Percentiles rank a stretch among this genome's conserved stretches.
Evolutionary conservation across 1,140 invertebrate species (phyloP).

Genomic region (Ptiloglossa arizonensis): DNA sequence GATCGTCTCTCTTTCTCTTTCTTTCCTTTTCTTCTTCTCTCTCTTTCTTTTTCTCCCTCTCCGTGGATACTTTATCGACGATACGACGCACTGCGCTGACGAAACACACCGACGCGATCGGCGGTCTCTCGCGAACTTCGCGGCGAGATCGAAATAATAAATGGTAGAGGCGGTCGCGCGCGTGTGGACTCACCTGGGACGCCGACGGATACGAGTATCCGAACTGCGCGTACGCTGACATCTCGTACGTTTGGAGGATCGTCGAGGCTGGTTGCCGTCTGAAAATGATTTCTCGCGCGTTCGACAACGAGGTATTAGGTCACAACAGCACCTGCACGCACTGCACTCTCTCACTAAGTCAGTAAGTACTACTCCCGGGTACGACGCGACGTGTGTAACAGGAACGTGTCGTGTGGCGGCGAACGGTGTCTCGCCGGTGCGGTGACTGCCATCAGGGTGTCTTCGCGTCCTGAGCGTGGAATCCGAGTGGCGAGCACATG

Average conservation of each 20-base stretch:
- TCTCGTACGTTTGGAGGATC: constrained; percentile 68
- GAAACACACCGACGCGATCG: too few species aligned
- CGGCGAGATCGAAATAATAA: too few species aligned
- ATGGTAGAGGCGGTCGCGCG: too few species aligned
- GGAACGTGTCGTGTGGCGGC: background rate
- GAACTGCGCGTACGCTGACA: constrained; percentile 92
- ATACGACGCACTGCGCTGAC: background rate
- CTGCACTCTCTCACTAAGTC: constrained; percentile 59
- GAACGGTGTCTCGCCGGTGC: constrained; percentile 18
- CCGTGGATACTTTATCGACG: background rate
- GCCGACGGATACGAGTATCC: constrained; percentile 91
- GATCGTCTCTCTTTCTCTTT: background rate
- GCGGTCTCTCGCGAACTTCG: too few species aligned
- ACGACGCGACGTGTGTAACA: background rate
- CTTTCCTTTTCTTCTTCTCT: too few species aligned
- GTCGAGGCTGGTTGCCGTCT: constrained; percentile 12
- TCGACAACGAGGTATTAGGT: constrained; percentile 41
- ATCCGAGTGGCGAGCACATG: constrained; percentile 43
- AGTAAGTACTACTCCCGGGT: constrained; percentile 24
- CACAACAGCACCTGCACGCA: constrained; percentile 65
- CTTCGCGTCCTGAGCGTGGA: constrained; percentile 24
- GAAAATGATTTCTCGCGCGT: background rate
- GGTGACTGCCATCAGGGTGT: constrained; percentile 60
- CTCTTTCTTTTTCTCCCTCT: too few species aligned
- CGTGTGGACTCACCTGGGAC: constrained; percentile 88